Evolutionary conservation across 2,797 vertebrate genomes (phyloP), one percentile per base, ranked within the genome.

Genomic region (Hirundo rustica): DNA sequence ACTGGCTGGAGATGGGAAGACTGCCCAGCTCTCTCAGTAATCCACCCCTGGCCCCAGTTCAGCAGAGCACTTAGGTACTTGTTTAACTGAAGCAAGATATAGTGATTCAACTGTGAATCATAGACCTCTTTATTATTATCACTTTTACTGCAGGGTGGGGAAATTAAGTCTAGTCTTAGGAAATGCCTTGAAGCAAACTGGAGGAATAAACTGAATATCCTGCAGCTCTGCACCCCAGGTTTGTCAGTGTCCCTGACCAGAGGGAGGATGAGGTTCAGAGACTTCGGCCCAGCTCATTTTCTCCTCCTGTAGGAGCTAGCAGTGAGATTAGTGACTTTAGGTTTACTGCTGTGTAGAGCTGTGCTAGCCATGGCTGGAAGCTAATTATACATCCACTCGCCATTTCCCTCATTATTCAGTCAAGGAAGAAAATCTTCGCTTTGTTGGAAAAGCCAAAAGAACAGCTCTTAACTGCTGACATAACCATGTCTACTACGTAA

Each of bases 11-110:
- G 92, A 84, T 95, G 92, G 93, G 91, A 96, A 92, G 65, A 38
- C 77, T 91, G 93, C 92, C 84, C 89, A 85, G 76, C 70, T 87
- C 70, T 85, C 68, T 83, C 91, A 77, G 91, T 87, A 95, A 96
- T 96, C 89, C 79, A 92, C 55, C 66, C 91, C 64, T 96, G 94
- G 94, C 88, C 92, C 8, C 54, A 85, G 3, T 92, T 93, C 94
- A 95, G 81, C 93, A 92, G 77, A 95, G 86, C 92, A 95, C 93
- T 93, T 95, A 94, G 85, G 65, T 89, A 83, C 84, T 89, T 87
- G 74, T 93, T 95, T 89, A 95, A 95, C 65, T 89, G 67, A 73
- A 76, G 87, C 66, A 80, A 95, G 88, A 93, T 76, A 93, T 77
- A 74, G 72, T 64, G 72, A 58, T 94, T 92, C 76, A 66, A 60